A percentile compares a stretch with the other conserved stretches of the same genome.
Evolutionary conservation across 1,140 invertebrate genomes (phyloP).

Genomic region (Drosophila elegans): DNA sequence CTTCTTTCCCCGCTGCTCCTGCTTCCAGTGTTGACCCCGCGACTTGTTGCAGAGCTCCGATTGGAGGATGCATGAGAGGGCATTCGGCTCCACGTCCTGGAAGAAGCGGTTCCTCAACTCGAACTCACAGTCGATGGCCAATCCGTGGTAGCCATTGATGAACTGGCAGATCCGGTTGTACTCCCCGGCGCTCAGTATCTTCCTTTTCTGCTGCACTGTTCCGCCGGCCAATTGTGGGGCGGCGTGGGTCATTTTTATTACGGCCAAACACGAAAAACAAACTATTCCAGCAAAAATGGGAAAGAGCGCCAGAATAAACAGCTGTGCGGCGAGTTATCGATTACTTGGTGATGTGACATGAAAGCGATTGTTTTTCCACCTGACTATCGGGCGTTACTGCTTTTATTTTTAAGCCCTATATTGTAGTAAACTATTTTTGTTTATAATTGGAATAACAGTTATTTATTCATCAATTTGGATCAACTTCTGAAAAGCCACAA

Average conservation of each 20-base stretch:
- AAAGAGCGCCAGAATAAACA: slow-evolving; percentile 40
- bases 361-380: neutral
- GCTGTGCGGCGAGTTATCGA: slow-evolving; percentile 29
- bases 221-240: neutral
- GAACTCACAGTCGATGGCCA: slow-evolving; percentile 83
- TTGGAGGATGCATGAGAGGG: slow-evolving; percentile 86
- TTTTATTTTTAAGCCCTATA: too few relatives aligned
- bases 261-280: slow-evolving; percentile 1
- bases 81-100: slow-evolving; percentile 82
- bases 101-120: slow-evolving; percentile 78
- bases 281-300: neutral
- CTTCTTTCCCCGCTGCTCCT: slow-evolving; percentile 70
- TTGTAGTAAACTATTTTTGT: too few relatives aligned
- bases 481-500: too few relatives aligned
- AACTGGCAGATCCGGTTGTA: slow-evolving; percentile 66
- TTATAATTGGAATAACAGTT: too few relatives aligned
- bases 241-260: slow-evolving; percentile 32
- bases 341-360: neutral
- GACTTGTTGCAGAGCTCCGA: slow-evolving; percentile 71
- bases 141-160: slow-evolving; percentile 60
- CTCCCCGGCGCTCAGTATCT: slow-evolving; percentile 51
- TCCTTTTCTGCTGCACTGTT: slow-evolving; percentile 27
- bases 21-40: slow-evolving; percentile 85
- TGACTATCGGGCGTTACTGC: neutral
- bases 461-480: too few relatives aligned